These are phyloP conservation scores for Gastrophysa polygoni DNA, from an alignment of 2,888 invertebrate species.

Conservation along the genomic window DNA sequence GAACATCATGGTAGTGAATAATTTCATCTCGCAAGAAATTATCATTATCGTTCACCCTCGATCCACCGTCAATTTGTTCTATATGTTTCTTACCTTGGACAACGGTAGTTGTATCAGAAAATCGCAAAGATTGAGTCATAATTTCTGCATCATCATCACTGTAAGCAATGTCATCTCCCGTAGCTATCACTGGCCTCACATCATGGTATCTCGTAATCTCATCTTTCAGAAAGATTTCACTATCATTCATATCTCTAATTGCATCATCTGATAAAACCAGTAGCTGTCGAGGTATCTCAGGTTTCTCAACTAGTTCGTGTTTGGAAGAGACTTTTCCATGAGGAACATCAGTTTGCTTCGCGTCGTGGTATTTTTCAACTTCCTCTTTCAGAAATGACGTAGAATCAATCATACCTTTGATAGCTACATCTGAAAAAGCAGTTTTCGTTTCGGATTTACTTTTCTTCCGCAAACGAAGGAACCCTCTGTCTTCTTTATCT, in stretches of 20 bases:
- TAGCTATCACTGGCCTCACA: conserved; percentile 24
- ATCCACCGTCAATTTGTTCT: too few species aligned
- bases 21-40: conserved; percentile 27
- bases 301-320: not conserved
- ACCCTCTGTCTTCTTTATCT: conserved; percentile 39
- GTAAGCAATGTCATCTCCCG: not conserved
- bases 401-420: conserved; percentile 45
- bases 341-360: conserved; percentile 19
- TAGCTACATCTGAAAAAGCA: conserved; percentile 38
- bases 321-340: not conserved
- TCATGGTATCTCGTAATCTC: conserved; percentile 40
- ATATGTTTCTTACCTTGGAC: too few species aligned
- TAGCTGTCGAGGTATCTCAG: conserved; percentile 20
- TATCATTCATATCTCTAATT: conserved; percentile 31
- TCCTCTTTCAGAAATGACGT: conserved; percentile 46
- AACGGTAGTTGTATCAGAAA: too few species aligned
- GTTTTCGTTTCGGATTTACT: conserved; percentile 28
- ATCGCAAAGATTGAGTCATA: not conserved
- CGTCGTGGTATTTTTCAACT: conserved; percentile 48
- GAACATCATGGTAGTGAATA: conserved; percentile 23
- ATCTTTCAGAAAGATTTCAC: conserved; percentile 34
- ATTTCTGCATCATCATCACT: too few species aligned
- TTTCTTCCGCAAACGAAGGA: conserved; percentile 44
- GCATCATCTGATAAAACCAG: conserved; percentile 25
- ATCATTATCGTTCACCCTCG: conserved; percentile 34